Evolutionary conservation across 2,797 vertebrate species (phyloP).

Genomic region (Cercopithecus mitis): DNA sequence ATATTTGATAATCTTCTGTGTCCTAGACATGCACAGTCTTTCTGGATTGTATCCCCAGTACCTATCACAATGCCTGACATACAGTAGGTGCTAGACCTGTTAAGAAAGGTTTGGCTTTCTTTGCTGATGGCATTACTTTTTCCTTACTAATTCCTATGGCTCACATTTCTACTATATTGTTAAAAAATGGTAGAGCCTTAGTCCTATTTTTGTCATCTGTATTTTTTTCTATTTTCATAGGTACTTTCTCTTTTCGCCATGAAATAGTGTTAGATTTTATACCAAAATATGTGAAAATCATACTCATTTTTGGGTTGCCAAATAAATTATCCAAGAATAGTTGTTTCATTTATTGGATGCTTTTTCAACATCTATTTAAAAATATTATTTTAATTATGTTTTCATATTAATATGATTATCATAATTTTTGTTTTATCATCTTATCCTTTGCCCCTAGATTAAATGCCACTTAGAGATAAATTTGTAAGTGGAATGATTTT

Average conservation of each 20-base stretch:
- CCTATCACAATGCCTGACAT: not conserved
- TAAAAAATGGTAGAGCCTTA: not conserved
- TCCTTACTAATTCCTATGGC: conserved; percentile 7
- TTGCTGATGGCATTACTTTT: not conserved
- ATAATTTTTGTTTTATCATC: conserved; percentile 4
- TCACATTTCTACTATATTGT: conserved; percentile 28
- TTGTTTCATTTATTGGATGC: not conserved
- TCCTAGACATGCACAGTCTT: not conserved
- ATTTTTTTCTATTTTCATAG: conserved; percentile 33
- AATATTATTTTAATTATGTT: not conserved
- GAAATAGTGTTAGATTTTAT: not conserved
- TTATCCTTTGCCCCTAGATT: not conserved
- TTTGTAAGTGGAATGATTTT: conserved; percentile 26
- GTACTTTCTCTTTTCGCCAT: not conserved
- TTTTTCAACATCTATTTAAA: not conserved
- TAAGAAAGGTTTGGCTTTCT: not conserved
- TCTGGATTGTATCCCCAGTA: not conserved
- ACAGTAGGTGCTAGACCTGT: not conserved
- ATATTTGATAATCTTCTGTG: not conserved
- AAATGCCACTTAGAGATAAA: conserved; percentile 9
- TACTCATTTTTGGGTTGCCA: not conserved
- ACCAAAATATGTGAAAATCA: conserved; percentile 1
- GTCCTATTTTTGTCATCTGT: not conserved
- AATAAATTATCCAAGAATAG: not conserved
- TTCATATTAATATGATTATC: not conserved